phyloP scores from a whole-genome alignment of 2,797 vertebrate genomes.

The Lutjanus argentimaculatus region DNA sequence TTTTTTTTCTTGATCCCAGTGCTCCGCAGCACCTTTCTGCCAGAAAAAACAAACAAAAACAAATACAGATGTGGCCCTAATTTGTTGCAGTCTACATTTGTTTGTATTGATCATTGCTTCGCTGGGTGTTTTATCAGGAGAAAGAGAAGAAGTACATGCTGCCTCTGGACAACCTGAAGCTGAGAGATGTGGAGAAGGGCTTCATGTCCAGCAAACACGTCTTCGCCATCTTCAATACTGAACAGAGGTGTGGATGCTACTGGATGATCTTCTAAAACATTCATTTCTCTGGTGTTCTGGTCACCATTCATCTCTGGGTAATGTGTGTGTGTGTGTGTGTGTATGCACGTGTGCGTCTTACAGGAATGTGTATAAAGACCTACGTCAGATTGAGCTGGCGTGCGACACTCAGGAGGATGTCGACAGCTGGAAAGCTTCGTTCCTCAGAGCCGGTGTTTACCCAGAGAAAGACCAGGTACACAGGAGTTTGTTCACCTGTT shows the following conservation, averaged over 20 bases:
- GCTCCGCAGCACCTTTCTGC: too few relatives aligned
- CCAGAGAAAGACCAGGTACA: conserved; percentile 95
- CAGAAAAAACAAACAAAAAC: too few relatives aligned
- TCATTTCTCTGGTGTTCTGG: neutral
- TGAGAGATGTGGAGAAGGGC: conserved; percentile 95
- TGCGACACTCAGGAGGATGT: conserved; percentile 97
- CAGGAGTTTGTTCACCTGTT: neutral
- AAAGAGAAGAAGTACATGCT: conserved; percentile 99
- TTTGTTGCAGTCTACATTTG: neutral
- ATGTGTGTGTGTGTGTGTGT: neutral
- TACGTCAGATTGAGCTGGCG: conserved; percentile 96
- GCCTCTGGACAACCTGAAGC: conserved; percentile 97
- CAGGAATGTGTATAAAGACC: conserved; percentile 97
- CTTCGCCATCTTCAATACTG: conserved; percentile 97
- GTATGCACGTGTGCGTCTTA: conserved; percentile 21
- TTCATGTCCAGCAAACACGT: conserved; percentile 98
- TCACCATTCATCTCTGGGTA: neutral
- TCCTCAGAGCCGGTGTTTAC: conserved; percentile 96
- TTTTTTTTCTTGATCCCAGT: too few relatives aligned
- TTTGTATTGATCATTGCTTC: neutral
- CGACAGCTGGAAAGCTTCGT: conserved; percentile 98
- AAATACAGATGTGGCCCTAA: too few relatives aligned
- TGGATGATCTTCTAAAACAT: neutral
- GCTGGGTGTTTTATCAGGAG: conserved; percentile 84
- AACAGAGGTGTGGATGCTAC: conserved; percentile 89